Percentiles rank a stretch among this genome's conserved stretches.
Evolutionary conservation across 1,140 invertebrate genomes (phyloP).

Genomic region (Arion vulgaris): DNA sequence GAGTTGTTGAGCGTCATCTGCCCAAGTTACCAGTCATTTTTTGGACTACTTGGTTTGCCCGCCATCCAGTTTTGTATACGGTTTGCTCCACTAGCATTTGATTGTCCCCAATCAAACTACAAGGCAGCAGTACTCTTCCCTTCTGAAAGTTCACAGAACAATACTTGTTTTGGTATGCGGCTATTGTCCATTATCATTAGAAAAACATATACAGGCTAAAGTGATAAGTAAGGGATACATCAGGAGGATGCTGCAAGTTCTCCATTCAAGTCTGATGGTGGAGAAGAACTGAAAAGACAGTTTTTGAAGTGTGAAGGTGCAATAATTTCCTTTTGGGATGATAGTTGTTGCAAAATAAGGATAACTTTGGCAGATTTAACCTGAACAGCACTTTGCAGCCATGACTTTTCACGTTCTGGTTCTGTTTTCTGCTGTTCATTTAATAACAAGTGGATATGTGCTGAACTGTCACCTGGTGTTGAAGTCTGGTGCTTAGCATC

Average conservation of each 20-base stretch:
- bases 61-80: too few relatives aligned
- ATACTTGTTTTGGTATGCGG: too few relatives aligned
- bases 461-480: not conserved
- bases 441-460: not conserved
- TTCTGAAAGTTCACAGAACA: too few relatives aligned
- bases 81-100: too few relatives aligned
- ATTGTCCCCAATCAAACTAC: too few relatives aligned
- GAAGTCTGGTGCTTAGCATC: not conserved
- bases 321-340: conserved; percentile 33
- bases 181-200: too few relatives aligned
- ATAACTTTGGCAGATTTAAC: conserved; percentile 26
- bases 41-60: too few relatives aligned
- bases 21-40: too few relatives aligned
- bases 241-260: not conserved
- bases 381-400: not conserved
- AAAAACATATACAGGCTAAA: too few relatives aligned
- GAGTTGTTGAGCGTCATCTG: too few relatives aligned
- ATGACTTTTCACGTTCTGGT: not conserved
- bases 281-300: not conserved
- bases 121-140: too few relatives aligned
- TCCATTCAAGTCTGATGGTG: not conserved
- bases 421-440: not conserved
- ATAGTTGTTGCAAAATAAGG: conserved; percentile 28
- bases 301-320: not conserved
- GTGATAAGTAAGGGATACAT: too few relatives aligned